Percentiles rank a stretch among this genome's conserved stretches.
phyloP scores from a whole-genome alignment of 2,113 vertebrate species.

The Paradisaea rubra region DNA sequence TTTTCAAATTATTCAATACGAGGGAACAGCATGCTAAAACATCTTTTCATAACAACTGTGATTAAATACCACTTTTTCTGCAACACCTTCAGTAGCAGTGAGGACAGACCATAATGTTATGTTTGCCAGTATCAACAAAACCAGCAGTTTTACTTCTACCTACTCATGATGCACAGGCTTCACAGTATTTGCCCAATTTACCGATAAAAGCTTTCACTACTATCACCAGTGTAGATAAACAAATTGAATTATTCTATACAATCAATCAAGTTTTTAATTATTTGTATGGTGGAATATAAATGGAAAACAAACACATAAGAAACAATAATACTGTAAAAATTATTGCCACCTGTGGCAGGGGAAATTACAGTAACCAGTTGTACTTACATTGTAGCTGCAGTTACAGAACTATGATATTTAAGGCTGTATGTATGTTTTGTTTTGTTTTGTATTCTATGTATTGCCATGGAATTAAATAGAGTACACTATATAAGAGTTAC shows the following conservation, averaged over 20 bases:
- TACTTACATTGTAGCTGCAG: background rate
- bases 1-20: background rate
- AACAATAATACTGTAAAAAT: background rate
- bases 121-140: background rate
- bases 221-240: background rate
- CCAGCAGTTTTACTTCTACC: background rate
- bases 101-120: background rate
- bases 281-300: background rate
- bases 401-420: background rate
- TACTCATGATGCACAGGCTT: background rate
- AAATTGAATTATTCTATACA: background rate
- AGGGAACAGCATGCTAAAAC: background rate
- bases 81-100: background rate
- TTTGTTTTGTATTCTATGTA: background rate
- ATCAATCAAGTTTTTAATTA: background rate
- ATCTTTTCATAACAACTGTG: background rate
- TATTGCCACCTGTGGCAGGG: background rate
- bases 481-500: background rate
- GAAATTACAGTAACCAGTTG: background rate
- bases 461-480: background rate
- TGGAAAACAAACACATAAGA: background rate
- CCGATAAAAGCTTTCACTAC: background rate
- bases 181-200: background rate
- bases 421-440: background rate
- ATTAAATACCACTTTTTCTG: background rate